Evolutionary conservation across 2,888 invertebrate species (phyloP).

Genomic region (Pseudococcus viburni): DNA sequence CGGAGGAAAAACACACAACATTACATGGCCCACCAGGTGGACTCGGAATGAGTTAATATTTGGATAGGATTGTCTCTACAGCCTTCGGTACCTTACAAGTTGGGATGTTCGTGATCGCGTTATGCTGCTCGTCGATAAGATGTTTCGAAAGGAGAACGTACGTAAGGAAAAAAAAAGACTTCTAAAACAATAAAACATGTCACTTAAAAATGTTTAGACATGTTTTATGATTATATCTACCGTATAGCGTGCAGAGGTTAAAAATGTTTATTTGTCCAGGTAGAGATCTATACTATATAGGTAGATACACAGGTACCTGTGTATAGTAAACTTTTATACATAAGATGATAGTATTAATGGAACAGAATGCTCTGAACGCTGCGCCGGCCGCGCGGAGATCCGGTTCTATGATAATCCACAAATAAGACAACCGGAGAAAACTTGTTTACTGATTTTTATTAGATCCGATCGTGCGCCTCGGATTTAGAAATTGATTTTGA

Average conservation of each 20-base stretch:
- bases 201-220: slow-evolving; percentile 67
- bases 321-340: slow-evolving; percentile 41
- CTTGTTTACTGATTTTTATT: slow-evolving; percentile 66
- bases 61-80: slow-evolving; percentile 64
- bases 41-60: slow-evolving; percentile 66
- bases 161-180: slow-evolving; percentile 10
- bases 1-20: slow-evolving; percentile 31
- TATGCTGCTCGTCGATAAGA: slow-evolving; percentile 49
- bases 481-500: slow-evolving; percentile 65
- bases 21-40: slow-evolving; percentile 65
- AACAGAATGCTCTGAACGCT: slow-evolving; percentile 45
- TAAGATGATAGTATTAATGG: slow-evolving; percentile 64
- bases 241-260: slow-evolving; percentile 66
- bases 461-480: slow-evolving; percentile 65
- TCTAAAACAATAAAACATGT: slow-evolving; percentile 67
- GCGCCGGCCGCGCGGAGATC: slow-evolving; percentile 20
- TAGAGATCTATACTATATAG: slow-evolving; percentile 3
- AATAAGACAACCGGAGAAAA: slow-evolving; percentile 62
- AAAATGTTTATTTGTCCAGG: slow-evolving; percentile 66
- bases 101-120: slow-evolving; percentile 56
- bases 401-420: slow-evolving; percentile 65
- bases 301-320: slow-evolving; percentile 1
- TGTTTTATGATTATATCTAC: slow-evolving; percentile 66
- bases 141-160: slow-evolving; percentile 40
- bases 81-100: slow-evolving; percentile 46